Evolutionary conservation across 2,888 invertebrate species (phyloP), one percentile per base, ranked within the genome.

Genomic region (Conistra vaccinii): DNA sequence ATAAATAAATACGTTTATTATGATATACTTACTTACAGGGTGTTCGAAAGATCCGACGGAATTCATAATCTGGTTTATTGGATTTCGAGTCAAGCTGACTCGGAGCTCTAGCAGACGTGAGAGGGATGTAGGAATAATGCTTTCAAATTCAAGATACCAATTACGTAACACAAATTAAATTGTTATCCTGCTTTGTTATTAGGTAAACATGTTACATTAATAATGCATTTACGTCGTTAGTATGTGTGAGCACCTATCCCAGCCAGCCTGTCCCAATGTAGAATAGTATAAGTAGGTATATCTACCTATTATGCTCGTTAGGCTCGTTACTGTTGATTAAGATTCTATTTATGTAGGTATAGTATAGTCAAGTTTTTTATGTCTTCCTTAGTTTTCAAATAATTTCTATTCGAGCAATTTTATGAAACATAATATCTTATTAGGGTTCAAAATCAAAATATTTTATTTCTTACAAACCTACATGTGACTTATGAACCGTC

Each of bases 21-120:
- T 29, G 63, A 48, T 53, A 45, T 63, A n/a, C 23, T n/a, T 63
- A 32, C 23, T 17, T 48, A 51, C 55, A 68, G 73, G 57, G 12
- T 58, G 73, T 67, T 81, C 42, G 76, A 82, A 85, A 84, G 84
- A 88, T 85, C 73, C 82, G 77, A 88, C 88, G 87, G 84, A 77
- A 87, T 73, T 85, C 88, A 78, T 92, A 93, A 94, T 92, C 91
- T 85, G 87, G 93, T 94, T 93, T 86, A 85, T 89, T 90, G 87
- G 85, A 90, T 87, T 89, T 87, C 84, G 86, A 87, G 82, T 89
- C 85, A 89, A 84, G 79, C 79, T 74, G 71, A 85, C 26, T 78
- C n/a, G 66, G 61, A 71, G 85, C 78, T 83, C 84, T 77, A 75
- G 76, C 58, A 86, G 83, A 91, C 92, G 93, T 92, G 92, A 91